These are phyloP conservation scores for Apomyelois bistriatella DNA, from an alignment of 2,888 invertebrate species.

Conservation along the genomic window DNA sequence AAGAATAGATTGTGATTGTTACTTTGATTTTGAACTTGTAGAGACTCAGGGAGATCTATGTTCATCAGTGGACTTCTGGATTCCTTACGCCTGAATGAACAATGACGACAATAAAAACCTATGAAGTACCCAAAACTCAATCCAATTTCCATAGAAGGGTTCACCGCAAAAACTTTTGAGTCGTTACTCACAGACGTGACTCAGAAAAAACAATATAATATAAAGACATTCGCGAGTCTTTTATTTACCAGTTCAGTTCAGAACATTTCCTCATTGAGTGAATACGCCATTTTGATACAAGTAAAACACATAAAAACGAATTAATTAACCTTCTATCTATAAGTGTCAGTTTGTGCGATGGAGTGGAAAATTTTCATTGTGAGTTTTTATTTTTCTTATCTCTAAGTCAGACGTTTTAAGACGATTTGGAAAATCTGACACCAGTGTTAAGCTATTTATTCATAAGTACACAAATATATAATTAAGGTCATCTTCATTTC, in stretches of 20 bases:
- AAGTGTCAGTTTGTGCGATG: not conserved
- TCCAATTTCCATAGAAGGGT: not conserved
- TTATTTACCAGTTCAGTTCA: not conserved
- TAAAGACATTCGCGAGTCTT: not conserved
- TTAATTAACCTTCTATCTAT: not conserved
- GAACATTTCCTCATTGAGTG: not conserved
- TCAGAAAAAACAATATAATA: not conserved
- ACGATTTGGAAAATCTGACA: not conserved
- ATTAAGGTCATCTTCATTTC: too few species aligned
- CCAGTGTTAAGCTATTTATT: too few species aligned
- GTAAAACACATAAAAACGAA: not conserved
- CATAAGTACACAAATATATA: too few species aligned
- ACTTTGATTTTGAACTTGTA: too few species aligned
- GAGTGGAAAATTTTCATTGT: not conserved
- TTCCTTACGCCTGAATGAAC: too few species aligned
- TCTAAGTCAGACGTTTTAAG: not conserved
- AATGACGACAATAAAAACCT: too few species aligned
- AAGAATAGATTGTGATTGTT: too few species aligned
- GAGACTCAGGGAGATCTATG: too few species aligned
- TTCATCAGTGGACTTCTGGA: too few species aligned
- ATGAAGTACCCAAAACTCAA: not conserved
- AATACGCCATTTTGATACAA: not conserved
- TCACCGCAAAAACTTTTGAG: not conserved
- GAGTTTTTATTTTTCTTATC: not conserved
- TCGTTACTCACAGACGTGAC: not conserved